Evolutionary conservation across 2,797 vertebrate species (phyloP).

Genomic region (Neostethus bicornis): DNA sequence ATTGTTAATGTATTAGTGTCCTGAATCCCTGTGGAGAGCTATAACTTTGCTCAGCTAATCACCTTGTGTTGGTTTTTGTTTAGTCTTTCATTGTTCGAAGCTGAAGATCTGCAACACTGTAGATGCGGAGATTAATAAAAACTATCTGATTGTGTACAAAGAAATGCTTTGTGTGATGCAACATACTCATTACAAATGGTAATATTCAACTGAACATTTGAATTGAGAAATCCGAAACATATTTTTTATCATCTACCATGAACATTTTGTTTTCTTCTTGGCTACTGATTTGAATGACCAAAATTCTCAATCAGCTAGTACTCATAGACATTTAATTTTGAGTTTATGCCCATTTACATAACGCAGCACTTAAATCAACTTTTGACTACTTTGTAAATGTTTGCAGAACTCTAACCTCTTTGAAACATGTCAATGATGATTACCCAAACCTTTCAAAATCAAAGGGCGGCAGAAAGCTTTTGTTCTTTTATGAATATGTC

Average conservation of each 20-base stretch:
- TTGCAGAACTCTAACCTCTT: too few species aligned
- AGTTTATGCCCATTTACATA: background rate
- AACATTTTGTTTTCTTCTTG: background rate
- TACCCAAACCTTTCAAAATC: background rate
- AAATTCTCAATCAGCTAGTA: background rate
- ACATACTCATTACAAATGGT: background rate
- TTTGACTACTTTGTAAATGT: background rate
- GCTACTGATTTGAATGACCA: background rate
- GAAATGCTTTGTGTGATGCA: constrained; percentile 15
- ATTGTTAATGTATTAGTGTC: constrained; percentile 70
- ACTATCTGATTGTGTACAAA: constrained; percentile 1
- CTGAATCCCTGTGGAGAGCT: constrained; percentile 56
- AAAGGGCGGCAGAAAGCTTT: background rate
- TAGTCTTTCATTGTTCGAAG: constrained; percentile 48
- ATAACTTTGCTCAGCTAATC: constrained; percentile 54
- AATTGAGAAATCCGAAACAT: background rate
- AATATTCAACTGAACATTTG: constrained; percentile 1
- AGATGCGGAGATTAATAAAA: constrained; percentile 7
- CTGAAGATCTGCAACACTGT: constrained; percentile 20
- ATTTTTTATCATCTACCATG: background rate
- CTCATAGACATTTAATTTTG: background rate
- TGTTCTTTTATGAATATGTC: background rate
- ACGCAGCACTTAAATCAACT: background rate
- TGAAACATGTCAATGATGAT: too few species aligned
- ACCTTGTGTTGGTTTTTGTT: constrained; percentile 58